phyloP scores from a whole-genome alignment of 1,140 invertebrate genomes.

The Brachionus koreanus region DNA sequence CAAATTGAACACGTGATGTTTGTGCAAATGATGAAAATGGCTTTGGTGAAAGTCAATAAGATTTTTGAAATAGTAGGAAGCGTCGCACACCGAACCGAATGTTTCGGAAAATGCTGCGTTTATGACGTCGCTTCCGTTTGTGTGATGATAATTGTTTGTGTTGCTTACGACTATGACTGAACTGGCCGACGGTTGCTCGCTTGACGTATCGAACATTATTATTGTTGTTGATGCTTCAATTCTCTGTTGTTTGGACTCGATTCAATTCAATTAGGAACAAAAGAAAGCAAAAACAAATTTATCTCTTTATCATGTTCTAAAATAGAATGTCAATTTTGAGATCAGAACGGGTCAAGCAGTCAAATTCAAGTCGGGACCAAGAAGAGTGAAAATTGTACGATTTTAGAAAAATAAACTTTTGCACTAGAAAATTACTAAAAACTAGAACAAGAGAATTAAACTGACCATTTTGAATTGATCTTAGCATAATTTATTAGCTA shows the following conservation, averaged over 20 bases:
- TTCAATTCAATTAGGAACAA: not conserved
- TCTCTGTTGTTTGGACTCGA: not conserved
- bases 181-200: conserved; percentile 8
- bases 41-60: conserved; percentile 16
- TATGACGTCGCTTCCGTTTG: not conserved
- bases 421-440: not conserved
- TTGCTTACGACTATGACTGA: conserved; percentile 31
- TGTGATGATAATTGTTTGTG: not conserved
- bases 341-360: conserved; percentile 25
- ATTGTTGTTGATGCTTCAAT: not conserved
- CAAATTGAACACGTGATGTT: conserved; percentile 1
- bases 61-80: conserved; percentile 13
- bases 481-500: not conserved
- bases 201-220: conserved; percentile 11
- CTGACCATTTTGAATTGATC: conserved; percentile 20
- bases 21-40: conserved; percentile 18
- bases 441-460: conserved; percentile 20
- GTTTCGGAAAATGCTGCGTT: not conserved
- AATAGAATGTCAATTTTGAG: not conserved
- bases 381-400: not conserved
- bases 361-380: not conserved
- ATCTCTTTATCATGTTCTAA: conserved; percentile 38
- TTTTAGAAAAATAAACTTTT: conserved; percentile 13
- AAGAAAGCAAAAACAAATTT: not conserved
- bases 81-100: not conserved